Conservation (phyloP, 2,797 vertebrate species). For the Anolis apletophallus region DNA sequence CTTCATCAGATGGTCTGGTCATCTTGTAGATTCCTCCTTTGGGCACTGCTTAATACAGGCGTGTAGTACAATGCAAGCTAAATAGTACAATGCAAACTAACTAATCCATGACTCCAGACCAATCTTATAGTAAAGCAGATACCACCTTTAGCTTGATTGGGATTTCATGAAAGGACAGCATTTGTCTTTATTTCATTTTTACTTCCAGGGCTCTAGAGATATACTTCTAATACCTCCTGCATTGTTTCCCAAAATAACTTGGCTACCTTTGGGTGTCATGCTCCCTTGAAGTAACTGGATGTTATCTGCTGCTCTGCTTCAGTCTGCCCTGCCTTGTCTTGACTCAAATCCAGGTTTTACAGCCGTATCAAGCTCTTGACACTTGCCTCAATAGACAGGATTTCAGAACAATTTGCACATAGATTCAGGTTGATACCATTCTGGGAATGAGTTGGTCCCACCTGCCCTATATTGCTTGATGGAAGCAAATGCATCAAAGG, state of each 20-base stretch:
- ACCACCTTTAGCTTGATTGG: too few relatives aligned
- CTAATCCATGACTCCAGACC: not conserved
- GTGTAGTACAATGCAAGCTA: not conserved
- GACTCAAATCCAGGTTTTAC: too few relatives aligned
- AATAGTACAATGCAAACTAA: not conserved
- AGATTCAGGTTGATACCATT: not conserved
- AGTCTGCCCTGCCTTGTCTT: too few relatives aligned
- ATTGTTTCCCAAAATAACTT: too few relatives aligned
- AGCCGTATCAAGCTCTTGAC: not conserved
- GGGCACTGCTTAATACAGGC: not conserved
- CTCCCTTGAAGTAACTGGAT: too few relatives aligned
- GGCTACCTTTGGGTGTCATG: too few relatives aligned
- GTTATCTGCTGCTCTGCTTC: too few relatives aligned
- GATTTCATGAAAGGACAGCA: too few relatives aligned
- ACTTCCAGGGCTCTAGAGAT: too few relatives aligned
- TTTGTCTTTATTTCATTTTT: too few relatives aligned
- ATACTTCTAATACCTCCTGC: too few relatives aligned
- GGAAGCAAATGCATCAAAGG: not conserved
- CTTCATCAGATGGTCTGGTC: not conserved
- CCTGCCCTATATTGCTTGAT: not conserved
- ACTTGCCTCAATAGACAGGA: not conserved
- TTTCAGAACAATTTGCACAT: not conserved
- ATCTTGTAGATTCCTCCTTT: not conserved
- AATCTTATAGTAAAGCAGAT: too few relatives aligned
- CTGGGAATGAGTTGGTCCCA: not conserved